phyloP scores from a whole-genome alignment of 2,888 invertebrate genomes.

The Melikaiella ostensackeni region DNA sequence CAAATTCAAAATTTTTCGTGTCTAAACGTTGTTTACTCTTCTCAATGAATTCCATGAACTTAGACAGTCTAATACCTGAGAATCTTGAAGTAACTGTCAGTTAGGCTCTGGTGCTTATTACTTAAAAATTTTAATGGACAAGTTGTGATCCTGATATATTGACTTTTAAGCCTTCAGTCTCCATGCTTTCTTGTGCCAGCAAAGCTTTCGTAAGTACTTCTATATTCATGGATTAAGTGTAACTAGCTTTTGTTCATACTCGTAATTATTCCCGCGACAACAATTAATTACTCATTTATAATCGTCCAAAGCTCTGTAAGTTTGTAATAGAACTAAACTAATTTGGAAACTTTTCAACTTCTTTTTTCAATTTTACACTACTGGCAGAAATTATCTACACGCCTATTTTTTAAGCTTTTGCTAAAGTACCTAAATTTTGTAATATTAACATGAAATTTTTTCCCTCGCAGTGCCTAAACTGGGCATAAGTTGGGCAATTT shows the following conservation, averaged over 20 bases:
- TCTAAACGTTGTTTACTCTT: conserved; percentile 59
- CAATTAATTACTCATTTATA: not conserved
- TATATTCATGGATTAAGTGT: not conserved
- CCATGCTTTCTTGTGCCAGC: not conserved
- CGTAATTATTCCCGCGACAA: not conserved
- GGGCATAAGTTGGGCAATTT: no score
- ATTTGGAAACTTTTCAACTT: no score
- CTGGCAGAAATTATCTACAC: no score
- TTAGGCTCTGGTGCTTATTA: conserved; percentile 74
- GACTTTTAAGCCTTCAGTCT: not conserved
- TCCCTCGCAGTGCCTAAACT: no score
- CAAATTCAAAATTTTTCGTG: not conserved
- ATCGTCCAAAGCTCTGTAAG: no score
- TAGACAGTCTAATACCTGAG: conserved; percentile 72
- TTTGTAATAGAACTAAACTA: no score
- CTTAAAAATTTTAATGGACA: conserved; percentile 76
- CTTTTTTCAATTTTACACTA: no score
- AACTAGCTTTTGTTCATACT: not conserved
- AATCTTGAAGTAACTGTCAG: conserved; percentile 72
- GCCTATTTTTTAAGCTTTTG: no score
- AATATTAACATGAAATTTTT: no score
- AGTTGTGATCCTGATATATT: conserved; percentile 72
- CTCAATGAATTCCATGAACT: conserved; percentile 65
- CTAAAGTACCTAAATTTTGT: no score
- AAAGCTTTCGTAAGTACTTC: not conserved